phyloP scores from a whole-genome alignment of 37 sponge, comb jelly and placozoan genomes.

The Axinella damicornis region DNA sequence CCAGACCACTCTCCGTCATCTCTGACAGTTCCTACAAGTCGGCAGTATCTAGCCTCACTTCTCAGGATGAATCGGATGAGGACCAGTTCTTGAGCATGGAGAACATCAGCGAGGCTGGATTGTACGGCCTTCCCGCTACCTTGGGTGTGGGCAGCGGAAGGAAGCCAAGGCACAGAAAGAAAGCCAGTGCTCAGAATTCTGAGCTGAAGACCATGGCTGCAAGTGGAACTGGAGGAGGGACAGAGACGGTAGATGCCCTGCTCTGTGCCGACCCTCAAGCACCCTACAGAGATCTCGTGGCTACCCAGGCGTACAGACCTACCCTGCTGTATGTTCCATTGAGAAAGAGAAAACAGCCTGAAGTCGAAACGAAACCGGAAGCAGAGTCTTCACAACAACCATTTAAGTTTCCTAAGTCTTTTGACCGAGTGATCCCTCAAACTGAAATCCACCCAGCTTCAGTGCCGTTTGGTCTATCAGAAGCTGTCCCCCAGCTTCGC shows the following conservation, averaged over 20 bases:
- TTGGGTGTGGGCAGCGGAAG: neutral
- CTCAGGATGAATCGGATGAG: neutral
- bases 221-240: neutral
- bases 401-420: no score
- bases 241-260: neutral
- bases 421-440: no score
- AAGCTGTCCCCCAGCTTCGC: neutral
- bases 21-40: slow-evolving; percentile 32
- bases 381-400: neutral
- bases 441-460: no score
- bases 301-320: neutral
- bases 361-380: neutral
- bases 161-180: slow-evolving; percentile 17
- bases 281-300: neutral
- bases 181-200: slow-evolving; percentile 19
- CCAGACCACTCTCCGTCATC: neutral
- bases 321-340: neutral
- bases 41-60: slow-evolving; percentile 35
- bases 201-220: neutral
- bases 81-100: slow-evolving; percentile 33
- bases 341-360: neutral
- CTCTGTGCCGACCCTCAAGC: neutral
- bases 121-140: neutral
- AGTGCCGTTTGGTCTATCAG: no score
- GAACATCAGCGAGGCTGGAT: slow-evolving; percentile 3